Base-by-base conservation (phyloP, 2,888 invertebrate species). In the Coronaproctus castanopsis region DNA sequence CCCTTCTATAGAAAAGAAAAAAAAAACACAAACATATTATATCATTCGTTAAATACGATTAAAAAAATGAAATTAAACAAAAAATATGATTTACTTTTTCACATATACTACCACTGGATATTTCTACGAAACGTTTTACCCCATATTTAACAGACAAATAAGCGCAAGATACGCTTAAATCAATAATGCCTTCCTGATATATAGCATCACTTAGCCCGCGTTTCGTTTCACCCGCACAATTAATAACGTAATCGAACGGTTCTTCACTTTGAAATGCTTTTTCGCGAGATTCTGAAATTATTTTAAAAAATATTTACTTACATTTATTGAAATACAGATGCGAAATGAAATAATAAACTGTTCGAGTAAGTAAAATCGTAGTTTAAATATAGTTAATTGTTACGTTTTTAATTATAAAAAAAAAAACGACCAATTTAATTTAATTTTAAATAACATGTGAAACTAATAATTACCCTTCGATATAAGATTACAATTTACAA, bases 171-270 rank as follows among this genome's bases (percentile, higher is more conserved):
- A 81, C 68, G 71, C 87, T 87, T 49, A 93, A 75, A 66, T 86
- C 87, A 62, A 81, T 77, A 64, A 92, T 85, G 18, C 93, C 92
- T 71, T 93, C 92, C 66, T 83, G 80, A 72, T 92, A 93, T 21
- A 93, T 87, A 2, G 87, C 83, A 70, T 91, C 90, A 14, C 84
- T 84, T 75, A 91, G 89, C 19, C 87, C 87, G 59, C 81, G 80
- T 70, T 90, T 85, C 2, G 91, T 92, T 74, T 93, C 93, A 1
- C 87, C 88, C 1, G 92, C 92, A 71, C 91, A 87, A 74, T 93
- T 93, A 62, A 89, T 81, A 54, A 88, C 87, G 70, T 82, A 80
- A 67, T 83, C 82, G 5, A 63, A 63, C 19, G 57, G 54, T 48
- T 57, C 55, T 57, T 79, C 77, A 62, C 78, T 76, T 1, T 78